Percentiles rank a stretch among this genome's conserved stretches.
Conservation (phyloP, 37 sponge, comb jelly and placozoan species). For the Agelas oroides region DNA sequence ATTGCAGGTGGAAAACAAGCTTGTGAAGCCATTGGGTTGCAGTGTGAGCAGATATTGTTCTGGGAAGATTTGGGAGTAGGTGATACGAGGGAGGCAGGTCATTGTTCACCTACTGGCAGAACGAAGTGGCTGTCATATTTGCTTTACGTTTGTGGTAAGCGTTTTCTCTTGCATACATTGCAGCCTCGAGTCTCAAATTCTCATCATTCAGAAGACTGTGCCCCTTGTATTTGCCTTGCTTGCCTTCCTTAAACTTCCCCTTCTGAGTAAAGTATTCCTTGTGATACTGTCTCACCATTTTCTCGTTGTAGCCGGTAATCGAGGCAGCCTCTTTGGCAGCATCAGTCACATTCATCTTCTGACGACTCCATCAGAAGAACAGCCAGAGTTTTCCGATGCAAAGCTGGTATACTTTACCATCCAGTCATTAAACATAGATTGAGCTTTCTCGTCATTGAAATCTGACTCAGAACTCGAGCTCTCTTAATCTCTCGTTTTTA, state of each 20-base stretch:
- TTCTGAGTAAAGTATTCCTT: background rate
- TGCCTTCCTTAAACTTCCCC: constrained; percentile 4
- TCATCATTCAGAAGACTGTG: constrained; percentile 32
- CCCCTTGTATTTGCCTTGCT: constrained; percentile 16
- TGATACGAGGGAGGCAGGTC: background rate
- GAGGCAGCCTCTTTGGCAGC: constrained; percentile 13
- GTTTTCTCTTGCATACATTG: constrained; percentile 18
- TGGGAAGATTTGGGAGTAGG: constrained; percentile 1
- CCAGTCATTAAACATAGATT: too few relatives aligned
- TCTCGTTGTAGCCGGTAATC: constrained; percentile 22
- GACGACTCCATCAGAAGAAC: too few relatives aligned
- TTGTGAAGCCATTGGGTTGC: background rate
- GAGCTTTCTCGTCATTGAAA: too few relatives aligned
- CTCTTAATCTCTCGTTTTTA: too few relatives aligned
- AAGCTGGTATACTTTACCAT: too few relatives aligned
- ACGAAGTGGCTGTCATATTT: constrained; percentile 16
- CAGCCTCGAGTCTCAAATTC: constrained; percentile 19
- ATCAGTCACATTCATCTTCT: too few relatives aligned
- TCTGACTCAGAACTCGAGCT: too few relatives aligned
- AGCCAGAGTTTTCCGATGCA: too few relatives aligned
- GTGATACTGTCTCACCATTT: background rate
- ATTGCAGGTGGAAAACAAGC: constrained; percentile 19
- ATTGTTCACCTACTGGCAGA: constrained; percentile 53
- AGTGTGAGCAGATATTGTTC: constrained; percentile 17
- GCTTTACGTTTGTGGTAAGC: constrained; percentile 15